phyloP scores from a whole-genome alignment of 2,113 vertebrate species.

The Mormyrus lacerda region DNA sequence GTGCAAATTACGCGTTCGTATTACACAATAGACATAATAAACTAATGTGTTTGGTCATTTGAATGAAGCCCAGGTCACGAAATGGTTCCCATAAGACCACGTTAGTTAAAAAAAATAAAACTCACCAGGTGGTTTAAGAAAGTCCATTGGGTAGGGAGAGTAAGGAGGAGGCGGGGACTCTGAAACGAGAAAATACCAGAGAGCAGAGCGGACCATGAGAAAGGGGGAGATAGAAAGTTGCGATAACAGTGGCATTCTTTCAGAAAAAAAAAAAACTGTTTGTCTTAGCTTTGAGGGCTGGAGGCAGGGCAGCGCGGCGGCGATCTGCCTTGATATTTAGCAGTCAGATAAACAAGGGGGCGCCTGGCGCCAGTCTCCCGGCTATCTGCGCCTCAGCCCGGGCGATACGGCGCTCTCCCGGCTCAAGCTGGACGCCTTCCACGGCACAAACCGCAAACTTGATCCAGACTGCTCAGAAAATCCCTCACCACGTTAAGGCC shows the following conservation, averaged over 20 bases:
- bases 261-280: constrained; percentile 74
- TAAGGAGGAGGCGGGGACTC: constrained; percentile 97
- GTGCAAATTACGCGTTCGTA: background rate
- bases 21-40: background rate
- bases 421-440: constrained; percentile 54
- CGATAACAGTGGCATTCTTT: constrained; percentile 90
- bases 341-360: constrained; percentile 97
- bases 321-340: constrained; percentile 93
- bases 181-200: constrained; percentile 63
- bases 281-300: constrained; percentile 81
- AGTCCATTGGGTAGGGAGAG: constrained; percentile 97
- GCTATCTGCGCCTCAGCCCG: constrained; percentile 76
- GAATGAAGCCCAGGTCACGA: background rate
- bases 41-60: background rate
- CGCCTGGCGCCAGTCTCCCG: constrained; percentile 92
- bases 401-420: constrained; percentile 70
- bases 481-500: background rate
- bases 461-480: constrained; percentile 35
- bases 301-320: constrained; percentile 75
- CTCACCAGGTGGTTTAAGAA: constrained; percentile 98
- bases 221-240: constrained; percentile 68
- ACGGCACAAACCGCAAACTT: constrained; percentile 43
- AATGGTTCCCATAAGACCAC: background rate
- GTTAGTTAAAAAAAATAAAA: constrained; percentile 24
- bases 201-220: constrained; percentile 62